Percentiles rank a stretch among this genome's conserved stretches.
Evolutionary conservation across 2,888 invertebrate genomes (phyloP).

Genomic region (Spisula subtruncata): DNA sequence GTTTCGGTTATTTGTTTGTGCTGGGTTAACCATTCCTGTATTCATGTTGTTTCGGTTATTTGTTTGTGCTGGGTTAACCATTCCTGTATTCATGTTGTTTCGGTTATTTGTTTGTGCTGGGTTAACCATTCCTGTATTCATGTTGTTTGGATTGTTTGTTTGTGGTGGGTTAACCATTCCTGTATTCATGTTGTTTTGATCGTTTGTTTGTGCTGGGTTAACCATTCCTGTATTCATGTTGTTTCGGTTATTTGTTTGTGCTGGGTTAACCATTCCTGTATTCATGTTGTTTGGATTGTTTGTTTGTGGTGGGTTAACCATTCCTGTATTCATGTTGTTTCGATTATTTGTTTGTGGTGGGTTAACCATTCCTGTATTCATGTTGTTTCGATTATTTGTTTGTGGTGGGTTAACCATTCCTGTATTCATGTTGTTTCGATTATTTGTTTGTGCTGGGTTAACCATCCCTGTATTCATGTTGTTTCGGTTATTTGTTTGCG

Average conservation of each 20-base stretch:
- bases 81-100: too few species aligned
- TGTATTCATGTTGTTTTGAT: too few species aligned
- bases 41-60: background rate
- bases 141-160: background rate
- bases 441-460: background rate
- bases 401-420: background rate
- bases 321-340: background rate
- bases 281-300: too few species aligned
- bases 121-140: background rate
- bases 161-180: background rate
- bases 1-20: too few species aligned
- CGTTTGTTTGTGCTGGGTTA: background rate
- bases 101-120: background rate
- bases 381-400: too few species aligned
- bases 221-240: background rate
- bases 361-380: background rate
- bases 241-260: background rate
- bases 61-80: background rate
- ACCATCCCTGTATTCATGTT: too few species aligned
- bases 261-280: background rate
- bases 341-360: background rate
- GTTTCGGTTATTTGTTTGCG: too few species aligned
- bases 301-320: background rate
- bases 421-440: background rate
- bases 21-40: background rate